Base-by-base conservation (phyloP, 2,113 vertebrate species). In the Mesembrinibis cayennensis region DNA sequence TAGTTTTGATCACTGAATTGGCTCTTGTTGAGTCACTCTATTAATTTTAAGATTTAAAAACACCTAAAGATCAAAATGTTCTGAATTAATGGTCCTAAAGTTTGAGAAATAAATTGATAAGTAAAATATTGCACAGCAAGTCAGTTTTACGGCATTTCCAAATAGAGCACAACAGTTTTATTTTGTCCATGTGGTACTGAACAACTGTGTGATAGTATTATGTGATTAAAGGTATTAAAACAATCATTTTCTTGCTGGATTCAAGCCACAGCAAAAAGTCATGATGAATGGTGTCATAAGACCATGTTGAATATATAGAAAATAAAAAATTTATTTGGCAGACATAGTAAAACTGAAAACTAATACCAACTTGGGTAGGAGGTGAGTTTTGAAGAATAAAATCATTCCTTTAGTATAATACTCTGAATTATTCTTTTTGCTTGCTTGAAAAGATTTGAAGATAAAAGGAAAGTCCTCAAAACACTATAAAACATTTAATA, bases 211-310 rank as follows among this genome's bases (percentile, higher is more conserved):
- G 97, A 96, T 97, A 97, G 49, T 58, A 58, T 71, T 87, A 70
- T 6, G 3, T 77, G 92, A 98, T 97, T 98, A 97, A 98, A 97
- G 95, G 95, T 95, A 96, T 93, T 98, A 95, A 97, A 98, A 71
- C 82, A 92, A 84, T 95, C 59, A 65, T 95, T 97, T 97, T 98
- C 94, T 74, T 58, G 53, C 83, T 98, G 97, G 95, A 97, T 96
- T 50, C 73, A 90, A 90, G 89, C 95, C 97, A 97, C 62, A 47
- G 92, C 82, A 83, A 84, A 90, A 97, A 93, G 77, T 50, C 62
- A 22, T 88, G 85, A 97, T 98, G 90, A 96, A 96, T 95, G 96
- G 97, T 86, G 86, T 93, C 66, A n/a, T 58, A 95, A 97, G 91
- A 89, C 86, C 53, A 58, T 45, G 27, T 34, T 53, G 82, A 96